Conservation (phyloP, 2,797 vertebrate species). For the Paramormyrops hopkinsi region DNA sequence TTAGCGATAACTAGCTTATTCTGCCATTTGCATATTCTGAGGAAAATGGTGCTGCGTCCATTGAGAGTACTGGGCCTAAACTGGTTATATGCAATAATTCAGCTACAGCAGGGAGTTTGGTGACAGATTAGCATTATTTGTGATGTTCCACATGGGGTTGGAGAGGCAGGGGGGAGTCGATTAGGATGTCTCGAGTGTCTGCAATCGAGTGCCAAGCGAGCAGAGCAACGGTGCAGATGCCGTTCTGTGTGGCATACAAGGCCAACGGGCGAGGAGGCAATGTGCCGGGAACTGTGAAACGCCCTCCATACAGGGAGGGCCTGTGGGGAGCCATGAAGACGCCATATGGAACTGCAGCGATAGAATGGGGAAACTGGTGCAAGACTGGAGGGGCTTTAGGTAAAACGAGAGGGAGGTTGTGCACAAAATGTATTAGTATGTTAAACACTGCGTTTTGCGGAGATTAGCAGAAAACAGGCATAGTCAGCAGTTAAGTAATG, state of each 20-base stretch:
- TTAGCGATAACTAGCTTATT: background rate
- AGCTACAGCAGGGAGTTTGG: background rate
- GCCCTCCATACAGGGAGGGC: background rate
- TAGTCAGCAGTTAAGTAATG: background rate
- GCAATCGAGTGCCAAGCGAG: background rate
- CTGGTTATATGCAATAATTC: background rate
- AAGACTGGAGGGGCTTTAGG: background rate
- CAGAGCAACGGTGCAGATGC: background rate
- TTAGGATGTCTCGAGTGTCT: background rate
- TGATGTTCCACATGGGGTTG: background rate
- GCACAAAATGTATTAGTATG: background rate
- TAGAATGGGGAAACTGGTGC: background rate
- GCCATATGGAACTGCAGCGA: background rate
- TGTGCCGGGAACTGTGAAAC: background rate
- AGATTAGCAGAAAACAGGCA: background rate
- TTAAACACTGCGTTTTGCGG: background rate
- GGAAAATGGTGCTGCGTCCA: background rate
- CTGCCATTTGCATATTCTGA: background rate
- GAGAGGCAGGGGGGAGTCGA: background rate
- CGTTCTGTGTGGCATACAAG: background rate
- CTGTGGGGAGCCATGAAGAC: background rate
- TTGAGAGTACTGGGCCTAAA: background rate
- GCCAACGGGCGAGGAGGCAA: background rate
- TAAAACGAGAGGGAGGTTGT: background rate
- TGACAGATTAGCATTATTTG: background rate